phyloP scores from a whole-genome alignment of 2,888 invertebrate species.

The Pollenia griseotomentosa region DNA sequence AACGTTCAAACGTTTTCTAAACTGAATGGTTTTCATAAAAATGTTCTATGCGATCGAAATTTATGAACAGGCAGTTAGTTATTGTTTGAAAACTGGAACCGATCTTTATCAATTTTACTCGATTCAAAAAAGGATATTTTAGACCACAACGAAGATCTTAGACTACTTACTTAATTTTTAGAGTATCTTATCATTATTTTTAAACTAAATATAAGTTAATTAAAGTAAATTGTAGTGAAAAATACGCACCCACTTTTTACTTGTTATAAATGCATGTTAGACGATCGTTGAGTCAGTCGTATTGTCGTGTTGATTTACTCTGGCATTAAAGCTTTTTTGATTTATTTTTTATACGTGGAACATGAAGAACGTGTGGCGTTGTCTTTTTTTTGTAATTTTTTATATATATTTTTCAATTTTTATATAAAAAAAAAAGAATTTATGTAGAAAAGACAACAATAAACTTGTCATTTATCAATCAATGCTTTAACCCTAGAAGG shows the following conservation, averaged over 20 bases:
- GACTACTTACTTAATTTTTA: conserved; percentile 17
- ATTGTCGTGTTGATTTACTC: conserved; percentile 22
- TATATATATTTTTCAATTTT: conserved; percentile 6
- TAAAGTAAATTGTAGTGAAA: conserved; percentile 12
- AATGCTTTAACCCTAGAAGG: conserved; percentile 41
- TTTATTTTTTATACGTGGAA: conserved; percentile 41
- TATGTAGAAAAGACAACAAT: conserved; percentile 37
- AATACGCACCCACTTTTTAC: conserved; percentile 70
- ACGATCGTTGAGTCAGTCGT: neutral
- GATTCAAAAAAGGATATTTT: neutral
- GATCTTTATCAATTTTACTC: no score
- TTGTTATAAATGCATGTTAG: conserved; percentile 48
- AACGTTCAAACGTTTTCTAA: no score
- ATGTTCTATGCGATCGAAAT: no score
- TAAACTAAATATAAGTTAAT: conserved; percentile 26
- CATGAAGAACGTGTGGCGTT: conserved; percentile 36
- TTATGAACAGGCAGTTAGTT: no score
- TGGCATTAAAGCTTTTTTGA: conserved; percentile 45
- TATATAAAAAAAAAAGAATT: conserved; percentile 16
- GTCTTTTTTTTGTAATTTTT: neutral
- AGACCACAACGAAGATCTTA: no score
- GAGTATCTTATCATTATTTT: conserved; percentile 22
- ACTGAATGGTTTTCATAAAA: no score
- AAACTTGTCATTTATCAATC: conserved; percentile 62
- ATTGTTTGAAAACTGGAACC: no score